A percentile compares a stretch with the other conserved stretches of the same genome.
These are phyloP conservation scores for Spodoptera picta DNA, from an alignment of 2,888 invertebrate species.

Conservation along the genomic window DNA sequence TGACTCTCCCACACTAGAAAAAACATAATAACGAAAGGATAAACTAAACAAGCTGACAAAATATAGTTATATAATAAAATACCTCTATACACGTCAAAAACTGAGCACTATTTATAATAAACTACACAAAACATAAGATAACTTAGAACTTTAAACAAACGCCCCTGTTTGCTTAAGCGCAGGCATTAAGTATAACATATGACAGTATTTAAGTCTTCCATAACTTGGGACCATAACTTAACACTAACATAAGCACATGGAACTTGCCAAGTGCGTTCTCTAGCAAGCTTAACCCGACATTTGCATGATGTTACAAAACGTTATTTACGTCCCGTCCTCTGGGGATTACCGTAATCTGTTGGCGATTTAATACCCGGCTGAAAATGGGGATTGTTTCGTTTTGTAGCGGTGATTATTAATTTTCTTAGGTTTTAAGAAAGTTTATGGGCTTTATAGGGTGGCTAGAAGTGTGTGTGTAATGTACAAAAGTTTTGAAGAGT, in stretches of 20 bases:
- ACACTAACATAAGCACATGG: constrained; percentile 38
- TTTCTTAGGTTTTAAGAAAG: too few relatives aligned
- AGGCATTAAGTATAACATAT: constrained; percentile 48
- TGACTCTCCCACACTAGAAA: too few relatives aligned
- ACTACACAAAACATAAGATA: constrained; percentile 3
- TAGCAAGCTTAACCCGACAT: constrained; percentile 50
- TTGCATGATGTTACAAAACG: constrained; percentile 55
- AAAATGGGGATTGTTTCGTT: neutral
- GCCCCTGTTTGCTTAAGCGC: constrained; percentile 19
- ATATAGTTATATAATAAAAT: too few relatives aligned
- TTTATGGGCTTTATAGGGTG: too few relatives aligned
- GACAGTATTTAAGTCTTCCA: constrained; percentile 52
- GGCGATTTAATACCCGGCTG: constrained; percentile 4
- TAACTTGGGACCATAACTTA: constrained; percentile 55
- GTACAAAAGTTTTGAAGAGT: too few relatives aligned
- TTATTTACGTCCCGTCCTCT: constrained; percentile 41
- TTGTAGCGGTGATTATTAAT: neutral
- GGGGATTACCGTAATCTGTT: constrained; percentile 36
- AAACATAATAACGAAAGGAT: too few relatives aligned
- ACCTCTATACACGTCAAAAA: neutral
- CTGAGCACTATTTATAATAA: neutral
- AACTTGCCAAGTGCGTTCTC: constrained; percentile 51
- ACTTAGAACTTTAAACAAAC: constrained; percentile 19
- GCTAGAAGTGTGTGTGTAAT: too few relatives aligned
- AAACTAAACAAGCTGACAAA: too few relatives aligned